phyloP scores from a whole-genome alignment of 2,113 vertebrate genomes.

The Pseudolaguvia tuberculata region DNA sequence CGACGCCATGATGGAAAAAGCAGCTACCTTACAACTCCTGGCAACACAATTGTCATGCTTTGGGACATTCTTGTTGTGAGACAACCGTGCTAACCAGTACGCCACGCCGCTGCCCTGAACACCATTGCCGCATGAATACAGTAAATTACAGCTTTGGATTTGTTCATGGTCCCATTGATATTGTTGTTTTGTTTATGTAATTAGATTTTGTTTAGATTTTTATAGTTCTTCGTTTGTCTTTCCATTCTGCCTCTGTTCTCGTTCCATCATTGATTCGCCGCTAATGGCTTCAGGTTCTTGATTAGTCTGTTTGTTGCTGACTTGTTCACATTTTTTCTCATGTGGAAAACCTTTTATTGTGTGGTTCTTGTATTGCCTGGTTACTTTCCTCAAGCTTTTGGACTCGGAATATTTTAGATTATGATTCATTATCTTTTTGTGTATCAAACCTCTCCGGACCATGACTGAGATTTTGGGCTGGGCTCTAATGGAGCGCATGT shows the following conservation, averaged over 20 bases:
- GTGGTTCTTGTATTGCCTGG: not conserved
- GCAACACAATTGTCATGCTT: slow-evolving; percentile 38
- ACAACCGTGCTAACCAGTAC: too few relatives aligned
- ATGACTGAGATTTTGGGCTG: not conserved
- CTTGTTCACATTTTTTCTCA: not conserved
- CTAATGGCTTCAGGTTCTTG: not conserved
- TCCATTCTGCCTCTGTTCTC: not conserved
- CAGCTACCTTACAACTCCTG: slow-evolving; percentile 23
- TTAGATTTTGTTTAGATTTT: not conserved
- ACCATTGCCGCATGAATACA: too few relatives aligned
- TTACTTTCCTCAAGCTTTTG: not conserved
- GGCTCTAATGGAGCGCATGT: not conserved
- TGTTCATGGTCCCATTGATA: not conserved
- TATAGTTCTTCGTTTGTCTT: not conserved
- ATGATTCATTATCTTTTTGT: too few relatives aligned
- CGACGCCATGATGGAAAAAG: slow-evolving; percentile 47
- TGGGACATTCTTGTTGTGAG: too few relatives aligned
- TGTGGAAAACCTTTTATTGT: not conserved
- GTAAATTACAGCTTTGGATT: too few relatives aligned
- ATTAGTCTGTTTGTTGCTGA: not conserved
- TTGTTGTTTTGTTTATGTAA: not conserved
- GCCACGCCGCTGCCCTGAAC: too few relatives aligned
- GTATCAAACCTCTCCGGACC: not conserved
- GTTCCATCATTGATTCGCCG: not conserved
- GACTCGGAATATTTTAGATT: not conserved